Evolutionary conservation across 2,797 vertebrate genomes (phyloP).

Genomic region (Trematomus bernacchii): DNA sequence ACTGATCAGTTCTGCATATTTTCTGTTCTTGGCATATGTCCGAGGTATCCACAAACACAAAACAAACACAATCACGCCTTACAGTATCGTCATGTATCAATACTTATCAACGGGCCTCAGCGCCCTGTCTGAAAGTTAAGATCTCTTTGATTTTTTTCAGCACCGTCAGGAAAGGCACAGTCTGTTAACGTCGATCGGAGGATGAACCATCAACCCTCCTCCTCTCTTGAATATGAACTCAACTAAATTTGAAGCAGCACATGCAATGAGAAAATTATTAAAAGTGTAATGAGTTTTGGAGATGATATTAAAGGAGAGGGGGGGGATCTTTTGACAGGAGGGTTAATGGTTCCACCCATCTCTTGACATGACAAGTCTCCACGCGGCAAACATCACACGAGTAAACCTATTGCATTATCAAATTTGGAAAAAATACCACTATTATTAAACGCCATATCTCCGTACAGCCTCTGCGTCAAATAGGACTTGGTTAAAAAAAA

Average conservation of each 20-base stretch:
- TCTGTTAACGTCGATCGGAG: slow-evolving; percentile 77
- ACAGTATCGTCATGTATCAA: slow-evolving; percentile 78
- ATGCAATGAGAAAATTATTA: slow-evolving; percentile 13
- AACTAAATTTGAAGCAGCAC: slow-evolving; percentile 2
- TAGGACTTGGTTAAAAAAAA: slow-evolving; percentile 82
- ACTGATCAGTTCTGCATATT: slow-evolving; percentile 84
- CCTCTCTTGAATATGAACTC: slow-evolving; percentile 20
- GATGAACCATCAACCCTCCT: slow-evolving; percentile 70
- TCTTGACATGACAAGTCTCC: slow-evolving; percentile 31
- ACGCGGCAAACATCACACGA: slow-evolving; percentile 43
- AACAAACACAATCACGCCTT: slow-evolving; percentile 61
- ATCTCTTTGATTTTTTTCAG: slow-evolving; percentile 85
- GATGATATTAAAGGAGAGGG: slow-evolving; percentile 41
- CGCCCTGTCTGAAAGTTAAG: slow-evolving; percentile 83
- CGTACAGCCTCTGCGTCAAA: slow-evolving; percentile 58
- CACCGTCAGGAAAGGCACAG: slow-evolving; percentile 98
- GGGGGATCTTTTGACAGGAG: slow-evolving; percentile 35
- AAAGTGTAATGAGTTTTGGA: slow-evolving; percentile 31
- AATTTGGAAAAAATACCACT: slow-evolving; percentile 64
- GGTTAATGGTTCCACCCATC: slow-evolving; percentile 54
- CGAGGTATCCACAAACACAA: slow-evolving; percentile 54
- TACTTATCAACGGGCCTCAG: slow-evolving; percentile 70
- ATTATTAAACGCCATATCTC: slow-evolving; percentile 57
- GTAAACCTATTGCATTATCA: slow-evolving; percentile 80
- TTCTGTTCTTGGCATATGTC: slow-evolving; percentile 88